phyloP scores from a whole-genome alignment of 2,797 vertebrate species.

The Darevskia mixta region DNA sequence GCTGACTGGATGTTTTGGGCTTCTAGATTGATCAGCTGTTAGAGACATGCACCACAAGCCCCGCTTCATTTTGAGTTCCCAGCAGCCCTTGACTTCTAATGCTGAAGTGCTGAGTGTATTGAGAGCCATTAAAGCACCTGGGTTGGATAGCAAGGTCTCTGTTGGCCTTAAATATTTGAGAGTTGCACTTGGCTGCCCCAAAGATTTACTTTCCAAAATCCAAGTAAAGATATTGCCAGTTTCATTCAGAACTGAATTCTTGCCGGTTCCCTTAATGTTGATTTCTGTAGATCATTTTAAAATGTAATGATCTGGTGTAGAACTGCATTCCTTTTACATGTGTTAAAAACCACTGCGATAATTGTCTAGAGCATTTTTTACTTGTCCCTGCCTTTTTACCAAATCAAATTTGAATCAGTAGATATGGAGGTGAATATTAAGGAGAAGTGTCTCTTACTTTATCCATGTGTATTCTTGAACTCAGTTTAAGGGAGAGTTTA shows the following conservation, averaged over 20 bases:
- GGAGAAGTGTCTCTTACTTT: constrained; percentile 18
- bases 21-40: not conserved
- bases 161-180: not conserved
- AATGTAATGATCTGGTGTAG: not conserved
- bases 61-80: not conserved
- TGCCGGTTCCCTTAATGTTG: not conserved
- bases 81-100: not conserved
- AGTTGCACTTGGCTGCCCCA: rapidly evolving
- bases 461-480: not conserved
- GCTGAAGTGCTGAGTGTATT: not conserved
- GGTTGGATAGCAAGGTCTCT: not conserved
- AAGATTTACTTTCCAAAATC: constrained; percentile 11
- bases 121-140: not conserved
- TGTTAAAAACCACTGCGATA: not conserved
- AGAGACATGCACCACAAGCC: not conserved
- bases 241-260: not conserved
- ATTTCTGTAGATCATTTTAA: not conserved
- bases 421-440: not conserved
- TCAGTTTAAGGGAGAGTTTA: not conserved
- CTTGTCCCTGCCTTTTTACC: not conserved
- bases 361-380: not conserved
- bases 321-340: not conserved
- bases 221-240: not conserved
- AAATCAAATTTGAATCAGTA: not conserved
- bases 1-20: not conserved